Evolutionary conservation across 1,140 invertebrate genomes (phyloP).

Genomic region (Papilio polytes): DNA sequence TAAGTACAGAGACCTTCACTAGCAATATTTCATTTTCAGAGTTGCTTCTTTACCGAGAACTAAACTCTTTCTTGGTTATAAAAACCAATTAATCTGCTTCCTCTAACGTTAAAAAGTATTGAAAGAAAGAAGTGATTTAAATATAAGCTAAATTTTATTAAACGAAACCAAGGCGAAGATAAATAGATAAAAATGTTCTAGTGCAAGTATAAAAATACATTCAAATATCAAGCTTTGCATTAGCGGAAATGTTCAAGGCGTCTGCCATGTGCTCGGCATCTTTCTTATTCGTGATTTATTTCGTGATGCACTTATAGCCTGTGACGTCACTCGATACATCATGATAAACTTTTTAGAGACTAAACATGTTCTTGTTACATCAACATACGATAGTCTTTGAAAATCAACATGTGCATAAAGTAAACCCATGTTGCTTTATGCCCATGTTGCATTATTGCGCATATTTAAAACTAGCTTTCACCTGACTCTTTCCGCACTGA

Average conservation of each 20-base stretch:
- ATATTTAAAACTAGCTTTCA: too few relatives aligned
- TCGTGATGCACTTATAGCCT: background rate
- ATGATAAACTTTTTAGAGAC: background rate
- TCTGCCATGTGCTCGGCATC: background rate
- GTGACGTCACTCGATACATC: background rate
- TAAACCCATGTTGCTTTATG: too few relatives aligned
- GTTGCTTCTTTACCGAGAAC: too few relatives aligned
- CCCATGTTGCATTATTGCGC: too few relatives aligned
- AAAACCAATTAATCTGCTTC: background rate
- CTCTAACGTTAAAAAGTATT: too few relatives aligned
- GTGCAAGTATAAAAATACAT: background rate
- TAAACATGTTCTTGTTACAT: background rate
- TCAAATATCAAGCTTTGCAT: slow-evolving; percentile 7
- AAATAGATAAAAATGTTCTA: background rate
- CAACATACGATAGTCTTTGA: too few relatives aligned
- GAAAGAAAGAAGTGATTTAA: background rate
- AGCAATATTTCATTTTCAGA: too few relatives aligned
- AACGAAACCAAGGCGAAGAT: background rate
- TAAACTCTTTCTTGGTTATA: too few relatives aligned
- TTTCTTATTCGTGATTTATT: background rate
- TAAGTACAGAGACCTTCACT: too few relatives aligned
- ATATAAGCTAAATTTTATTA: background rate
- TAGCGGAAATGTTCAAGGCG: background rate
- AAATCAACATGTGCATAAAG: too few relatives aligned
- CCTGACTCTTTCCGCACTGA: too few relatives aligned